Percentiles rank a stretch among this genome's conserved stretches.
Evolutionary conservation across 2,888 invertebrate genomes (phyloP).

Genomic region (Drosophila nr. fundita): DNA sequence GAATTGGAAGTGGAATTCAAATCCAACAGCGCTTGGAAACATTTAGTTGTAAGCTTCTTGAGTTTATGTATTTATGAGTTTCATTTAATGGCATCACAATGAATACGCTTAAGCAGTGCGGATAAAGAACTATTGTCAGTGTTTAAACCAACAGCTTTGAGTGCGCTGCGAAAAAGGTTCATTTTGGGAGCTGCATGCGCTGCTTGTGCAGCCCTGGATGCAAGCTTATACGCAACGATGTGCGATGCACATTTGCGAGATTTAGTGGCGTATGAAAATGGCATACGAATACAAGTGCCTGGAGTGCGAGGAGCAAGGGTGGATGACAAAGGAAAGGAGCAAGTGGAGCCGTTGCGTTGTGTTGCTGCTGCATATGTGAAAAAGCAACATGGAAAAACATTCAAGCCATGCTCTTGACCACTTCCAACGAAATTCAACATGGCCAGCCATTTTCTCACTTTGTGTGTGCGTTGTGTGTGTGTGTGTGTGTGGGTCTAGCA

Average conservation of each 20-base stretch:
- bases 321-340: conserved; percentile 4
- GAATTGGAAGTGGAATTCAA: not conserved
- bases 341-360: conserved; percentile 5
- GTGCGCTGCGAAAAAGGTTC: not conserved
- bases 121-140: not conserved
- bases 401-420: conserved; percentile 56
- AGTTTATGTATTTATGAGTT: not conserved
- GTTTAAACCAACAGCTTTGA: not conserved
- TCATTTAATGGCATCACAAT: not conserved
- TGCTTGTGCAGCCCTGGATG: conserved; percentile 8
- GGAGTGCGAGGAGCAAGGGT: conserved; percentile 24
- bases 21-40: not conserved
- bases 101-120: not conserved
- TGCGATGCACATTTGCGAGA: conserved; percentile 56
- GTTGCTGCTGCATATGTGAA: conserved; percentile 47
- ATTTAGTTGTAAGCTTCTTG: not conserved
- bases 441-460: conserved; percentile 19
- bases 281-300: conserved; percentile 37
- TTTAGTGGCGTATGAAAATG: conserved; percentile 67
- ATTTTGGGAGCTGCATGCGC: conserved; percentile 7
- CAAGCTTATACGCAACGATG: conserved; percentile 39
- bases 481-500: conserved; percentile 23
- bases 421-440: conserved; percentile 59
- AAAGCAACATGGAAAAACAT: conserved; percentile 49
- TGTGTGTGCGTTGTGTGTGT: conserved; percentile 6